Conservation (phyloP, 2,113 vertebrate species). For the Guaruba guarouba region DNA sequence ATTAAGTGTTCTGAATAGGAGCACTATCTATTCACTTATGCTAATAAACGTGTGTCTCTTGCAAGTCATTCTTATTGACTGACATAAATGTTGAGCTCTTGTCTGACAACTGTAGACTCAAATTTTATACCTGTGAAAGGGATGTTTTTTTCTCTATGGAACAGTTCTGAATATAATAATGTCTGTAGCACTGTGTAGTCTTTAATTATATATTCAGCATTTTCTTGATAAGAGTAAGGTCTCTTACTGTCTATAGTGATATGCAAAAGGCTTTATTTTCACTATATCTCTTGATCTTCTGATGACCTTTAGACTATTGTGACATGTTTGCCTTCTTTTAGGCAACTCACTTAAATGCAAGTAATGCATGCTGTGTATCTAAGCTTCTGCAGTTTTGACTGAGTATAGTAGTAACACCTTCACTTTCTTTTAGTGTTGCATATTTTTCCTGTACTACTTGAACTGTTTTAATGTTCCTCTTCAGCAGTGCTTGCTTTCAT, state of each 20-base stretch:
- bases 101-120: neutral
- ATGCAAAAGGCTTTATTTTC: neutral
- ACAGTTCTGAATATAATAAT: neutral
- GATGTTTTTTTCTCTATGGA: neutral
- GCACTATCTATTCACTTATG: neutral
- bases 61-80: neutral
- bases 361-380: neutral
- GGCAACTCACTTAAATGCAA: neutral
- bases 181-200: neutral
- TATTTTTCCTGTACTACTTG: neutral
- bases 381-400: neutral
- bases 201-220: slow-evolving; percentile 10
- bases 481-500: neutral
- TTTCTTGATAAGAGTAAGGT: neutral
- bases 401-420: neutral
- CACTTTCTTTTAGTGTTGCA: neutral
- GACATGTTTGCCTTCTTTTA: neutral
- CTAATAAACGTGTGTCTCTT: neutral
- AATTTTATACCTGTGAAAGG: neutral
- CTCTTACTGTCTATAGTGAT: neutral
- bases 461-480: neutral
- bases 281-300: neutral
- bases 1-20: neutral
- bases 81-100: neutral
- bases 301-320: neutral